These are phyloP conservation scores for Eulemur coronatus DNA, from an alignment of 2,797 vertebrate genomes.

Conservation along the genomic window DNA sequence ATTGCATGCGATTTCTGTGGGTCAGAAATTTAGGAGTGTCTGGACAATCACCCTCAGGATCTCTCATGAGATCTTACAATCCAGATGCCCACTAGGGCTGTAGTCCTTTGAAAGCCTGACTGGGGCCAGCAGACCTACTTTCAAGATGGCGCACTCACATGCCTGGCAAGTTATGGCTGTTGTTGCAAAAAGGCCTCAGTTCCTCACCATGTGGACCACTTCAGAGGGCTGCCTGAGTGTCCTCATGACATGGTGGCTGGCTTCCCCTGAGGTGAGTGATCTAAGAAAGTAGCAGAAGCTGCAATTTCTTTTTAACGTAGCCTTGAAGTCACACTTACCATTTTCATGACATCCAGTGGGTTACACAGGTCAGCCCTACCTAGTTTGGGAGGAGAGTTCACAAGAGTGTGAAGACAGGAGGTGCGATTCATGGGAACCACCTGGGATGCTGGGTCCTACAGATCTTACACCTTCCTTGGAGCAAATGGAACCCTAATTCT, in stretches of 20 bases:
- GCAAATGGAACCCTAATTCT: neutral
- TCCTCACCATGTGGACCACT: neutral
- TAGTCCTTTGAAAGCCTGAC: neutral
- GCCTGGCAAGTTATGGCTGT: neutral
- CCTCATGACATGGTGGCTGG: neutral
- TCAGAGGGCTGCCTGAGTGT: neutral
- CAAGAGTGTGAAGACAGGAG: neutral
- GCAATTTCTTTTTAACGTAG: neutral
- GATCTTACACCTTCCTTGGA: neutral
- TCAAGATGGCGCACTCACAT: neutral
- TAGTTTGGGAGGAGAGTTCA: too few species aligned
- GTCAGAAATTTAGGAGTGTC: neutral
- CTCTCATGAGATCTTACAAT: neutral
- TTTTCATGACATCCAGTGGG: neutral
- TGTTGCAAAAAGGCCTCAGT: neutral
- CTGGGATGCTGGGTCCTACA: neutral
- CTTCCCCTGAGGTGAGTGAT: neutral
- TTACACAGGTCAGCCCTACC: neutral
- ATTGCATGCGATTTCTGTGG: neutral
- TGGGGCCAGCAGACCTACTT: neutral
- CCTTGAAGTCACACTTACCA: neutral
- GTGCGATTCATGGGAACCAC: neutral
- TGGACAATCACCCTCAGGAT: neutral
- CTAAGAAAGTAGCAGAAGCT: neutral
- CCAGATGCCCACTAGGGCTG: neutral